These are phyloP conservation scores for Lacerta agilis DNA, from an alignment of 2,797 vertebrate species.

Conservation along the genomic window DNA sequence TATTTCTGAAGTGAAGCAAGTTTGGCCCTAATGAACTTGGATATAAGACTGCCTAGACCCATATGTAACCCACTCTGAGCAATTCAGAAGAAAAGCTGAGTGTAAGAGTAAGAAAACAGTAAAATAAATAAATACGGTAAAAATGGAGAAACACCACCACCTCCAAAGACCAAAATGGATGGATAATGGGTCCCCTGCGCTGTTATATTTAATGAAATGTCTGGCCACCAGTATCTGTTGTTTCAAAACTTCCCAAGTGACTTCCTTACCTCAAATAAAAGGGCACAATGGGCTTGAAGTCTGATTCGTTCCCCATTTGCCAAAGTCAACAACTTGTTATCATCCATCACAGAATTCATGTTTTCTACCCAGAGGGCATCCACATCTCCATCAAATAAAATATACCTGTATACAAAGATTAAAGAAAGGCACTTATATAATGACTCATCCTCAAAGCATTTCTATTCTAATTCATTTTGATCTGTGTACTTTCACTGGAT, in stretches of 20 bases:
- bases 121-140: not conserved
- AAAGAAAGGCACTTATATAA: not conserved
- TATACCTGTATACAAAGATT: conserved; percentile 82
- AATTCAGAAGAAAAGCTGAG: not conserved
- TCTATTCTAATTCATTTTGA: not conserved
- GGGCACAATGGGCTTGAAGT: conserved; percentile 91
- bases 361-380: conserved; percentile 98
- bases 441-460: not conserved
- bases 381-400: conserved; percentile 98
- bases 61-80: not conserved
- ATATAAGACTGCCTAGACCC: not conserved
- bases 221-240: not conserved
- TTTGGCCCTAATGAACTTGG: not conserved
- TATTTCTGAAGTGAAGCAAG: not conserved
- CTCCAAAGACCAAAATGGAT: not conserved
- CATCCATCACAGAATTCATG: conserved; percentile 99
- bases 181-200: not conserved
- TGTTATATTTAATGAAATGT: not conserved
- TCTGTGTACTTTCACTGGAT: not conserved
- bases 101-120: not conserved
- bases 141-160: not conserved
- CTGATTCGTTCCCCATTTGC: conserved; percentile 96
- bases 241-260: not conserved
- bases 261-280: conserved; percentile 90
- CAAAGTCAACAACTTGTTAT: conserved; percentile 94